Evolutionary conservation across 2,797 vertebrate species (phyloP).

Genomic region (Argya squamiceps): DNA sequence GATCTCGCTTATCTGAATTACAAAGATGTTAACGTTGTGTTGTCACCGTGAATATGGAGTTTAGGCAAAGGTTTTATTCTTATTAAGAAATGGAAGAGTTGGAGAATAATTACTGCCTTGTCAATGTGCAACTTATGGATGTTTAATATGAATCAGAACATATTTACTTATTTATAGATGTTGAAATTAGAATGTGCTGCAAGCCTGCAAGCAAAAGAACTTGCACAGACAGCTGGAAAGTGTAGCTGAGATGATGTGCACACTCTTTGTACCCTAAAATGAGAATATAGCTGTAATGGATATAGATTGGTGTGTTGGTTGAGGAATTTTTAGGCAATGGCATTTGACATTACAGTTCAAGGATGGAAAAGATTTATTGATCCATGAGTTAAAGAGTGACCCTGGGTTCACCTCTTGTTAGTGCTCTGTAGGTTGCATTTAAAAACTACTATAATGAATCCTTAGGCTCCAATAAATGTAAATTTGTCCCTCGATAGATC

Average conservation of each 20-base stretch:
- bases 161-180: conserved; percentile 7
- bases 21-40: neutral
- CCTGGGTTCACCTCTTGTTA: conserved; percentile 27
- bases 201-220: neutral
- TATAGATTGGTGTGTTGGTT: neutral
- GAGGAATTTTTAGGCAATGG: conserved; percentile 39
- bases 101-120: neutral
- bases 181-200: conserved; percentile 9
- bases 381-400: conserved; percentile 54
- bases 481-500: neutral
- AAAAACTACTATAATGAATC: neutral
- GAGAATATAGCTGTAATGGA: neutral
- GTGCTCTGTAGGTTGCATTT: neutral
- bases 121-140: neutral
- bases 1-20: conserved; percentile 26
- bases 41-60: conserved; percentile 31
- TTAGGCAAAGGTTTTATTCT: conserved; percentile 28
- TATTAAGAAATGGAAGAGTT: neutral
- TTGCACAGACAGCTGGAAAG: neutral
- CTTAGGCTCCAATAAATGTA: neutral
- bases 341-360: conserved; percentile 60
- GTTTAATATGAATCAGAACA: neutral
- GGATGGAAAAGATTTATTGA: conserved; percentile 65
- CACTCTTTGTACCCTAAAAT: neutral
- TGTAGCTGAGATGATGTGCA: neutral